Conservation (phyloP, 2,797 vertebrate genomes). For the Knipowitschia caucasica region DNA sequence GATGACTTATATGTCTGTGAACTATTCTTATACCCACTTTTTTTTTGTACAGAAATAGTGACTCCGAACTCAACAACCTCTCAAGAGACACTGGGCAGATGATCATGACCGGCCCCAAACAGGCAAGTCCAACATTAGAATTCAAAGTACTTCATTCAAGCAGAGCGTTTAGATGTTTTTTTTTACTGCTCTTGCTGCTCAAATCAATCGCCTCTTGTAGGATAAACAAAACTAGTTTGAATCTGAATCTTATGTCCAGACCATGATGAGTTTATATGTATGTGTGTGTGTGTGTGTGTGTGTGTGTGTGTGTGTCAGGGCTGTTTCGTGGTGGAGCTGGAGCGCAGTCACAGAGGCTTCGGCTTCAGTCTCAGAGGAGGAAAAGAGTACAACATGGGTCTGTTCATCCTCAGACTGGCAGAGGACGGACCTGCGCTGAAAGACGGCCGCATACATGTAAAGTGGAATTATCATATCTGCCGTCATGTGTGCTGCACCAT, state of each 20-base stretch:
- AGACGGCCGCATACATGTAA: slow-evolving; percentile 91
- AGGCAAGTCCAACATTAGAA: slow-evolving; percentile 38
- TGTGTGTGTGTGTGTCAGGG: slow-evolving; percentile 62
- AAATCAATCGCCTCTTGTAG: no score
- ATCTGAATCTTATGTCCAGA: no score
- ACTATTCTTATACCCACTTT: background rate
- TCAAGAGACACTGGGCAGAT: slow-evolving; percentile 67
- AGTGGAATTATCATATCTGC: slow-evolving; percentile 43
- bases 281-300: background rate
- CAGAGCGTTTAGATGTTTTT: no score
- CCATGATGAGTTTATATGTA: background rate
- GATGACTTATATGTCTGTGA: background rate
- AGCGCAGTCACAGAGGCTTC: slow-evolving; percentile 90
- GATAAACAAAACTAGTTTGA: no score
- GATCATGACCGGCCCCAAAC: slow-evolving; percentile 69
- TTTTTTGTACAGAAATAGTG: slow-evolving; percentile 60
- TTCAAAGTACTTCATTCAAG: no score
- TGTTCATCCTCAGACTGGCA: slow-evolving; percentile 94
- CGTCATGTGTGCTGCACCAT: background rate
- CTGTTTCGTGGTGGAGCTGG: slow-evolving; percentile 90
- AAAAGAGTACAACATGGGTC: slow-evolving; percentile 98
- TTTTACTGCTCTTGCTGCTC: no score
- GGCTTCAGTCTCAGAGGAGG: slow-evolving; percentile 97
- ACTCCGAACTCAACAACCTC: slow-evolving; percentile 77
- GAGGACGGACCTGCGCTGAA: slow-evolving; percentile 93